Percentiles rank a stretch among this genome's conserved stretches.
phyloP scores from a whole-genome alignment of 2,797 vertebrate genomes.

The Gymnoscopelus braueri region DNA sequence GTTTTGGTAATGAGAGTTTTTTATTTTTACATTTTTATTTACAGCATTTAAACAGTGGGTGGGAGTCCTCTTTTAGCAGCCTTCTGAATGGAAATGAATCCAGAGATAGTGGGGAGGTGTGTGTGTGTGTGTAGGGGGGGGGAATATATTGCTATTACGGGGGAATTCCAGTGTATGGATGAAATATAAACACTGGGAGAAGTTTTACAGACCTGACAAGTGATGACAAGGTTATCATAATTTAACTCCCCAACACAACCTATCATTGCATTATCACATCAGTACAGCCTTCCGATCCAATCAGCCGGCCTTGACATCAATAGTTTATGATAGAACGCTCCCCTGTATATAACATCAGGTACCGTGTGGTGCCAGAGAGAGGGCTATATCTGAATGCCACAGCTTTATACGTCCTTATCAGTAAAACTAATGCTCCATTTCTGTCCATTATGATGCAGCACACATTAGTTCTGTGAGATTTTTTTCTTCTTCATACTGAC shows the following conservation, averaged over 20 bases:
- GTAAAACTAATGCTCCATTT: slow-evolving; percentile 5
- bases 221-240: slow-evolving; percentile 58
- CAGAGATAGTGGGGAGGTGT: background rate
- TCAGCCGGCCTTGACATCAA: slow-evolving; percentile 43
- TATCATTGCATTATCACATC: slow-evolving; percentile 30
- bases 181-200: slow-evolving; percentile 42
- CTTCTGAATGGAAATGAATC: slow-evolving; percentile 1
- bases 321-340: slow-evolving; percentile 23
- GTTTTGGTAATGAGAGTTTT: background rate
- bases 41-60: slow-evolving; percentile 11
- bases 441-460: slow-evolving; percentile 12
- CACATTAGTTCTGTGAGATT: slow-evolving; percentile 16
- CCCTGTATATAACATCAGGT: slow-evolving; percentile 23
- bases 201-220: slow-evolving; percentile 58
- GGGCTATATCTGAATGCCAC: slow-evolving; percentile 48
- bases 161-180: background rate
- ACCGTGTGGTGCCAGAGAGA: background rate
- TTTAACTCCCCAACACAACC: slow-evolving; percentile 9
- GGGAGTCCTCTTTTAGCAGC: slow-evolving; percentile 3
- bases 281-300: slow-evolving; percentile 28
- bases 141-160: slow-evolving; percentile 43
- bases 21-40: background rate
- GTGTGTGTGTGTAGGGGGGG: no score
- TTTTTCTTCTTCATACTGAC: slow-evolving; percentile 9
- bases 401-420: slow-evolving; percentile 53